phyloP scores from a whole-genome alignment of 1,140 invertebrate genomes.

The Eurytemora carolleeae region DNA sequence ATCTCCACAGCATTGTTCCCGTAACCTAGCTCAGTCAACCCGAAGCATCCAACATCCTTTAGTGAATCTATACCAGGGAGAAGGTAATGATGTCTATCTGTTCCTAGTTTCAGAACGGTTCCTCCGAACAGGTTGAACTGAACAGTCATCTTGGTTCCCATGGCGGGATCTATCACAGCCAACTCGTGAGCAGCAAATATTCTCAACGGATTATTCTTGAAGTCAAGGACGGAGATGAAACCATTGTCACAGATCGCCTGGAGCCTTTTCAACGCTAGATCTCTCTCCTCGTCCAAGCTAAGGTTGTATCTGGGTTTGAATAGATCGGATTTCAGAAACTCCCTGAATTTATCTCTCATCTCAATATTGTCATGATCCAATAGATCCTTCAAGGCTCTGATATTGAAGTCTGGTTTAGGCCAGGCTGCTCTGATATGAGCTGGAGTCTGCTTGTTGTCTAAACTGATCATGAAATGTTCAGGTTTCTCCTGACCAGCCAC shows the following conservation, averaged over 20 bases:
- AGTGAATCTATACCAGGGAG: conserved; percentile 20
- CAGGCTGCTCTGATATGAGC: background rate
- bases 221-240: conserved; percentile 22
- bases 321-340: conserved; percentile 18
- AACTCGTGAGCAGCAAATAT: conserved; percentile 23
- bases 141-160: conserved; percentile 23
- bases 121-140: conserved; percentile 23
- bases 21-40: conserved; percentile 22
- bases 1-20: conserved; percentile 23
- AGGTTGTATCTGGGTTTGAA: conserved; percentile 20
- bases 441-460: background rate
- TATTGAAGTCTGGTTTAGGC: conserved; percentile 6
- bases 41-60: conserved; percentile 22
- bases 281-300: conserved; percentile 20
- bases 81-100: conserved; percentile 20
- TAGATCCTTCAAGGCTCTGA: conserved; percentile 15
- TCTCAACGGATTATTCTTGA: conserved; percentile 20
- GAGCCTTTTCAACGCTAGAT: conserved; percentile 19
- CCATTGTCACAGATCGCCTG: conserved; percentile 21
- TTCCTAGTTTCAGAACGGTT: conserved; percentile 22
- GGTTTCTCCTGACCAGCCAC: too few relatives aligned
- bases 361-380: conserved; percentile 22
- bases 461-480: background rate
- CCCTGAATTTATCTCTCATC: conserved; percentile 19
- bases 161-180: conserved; percentile 21